phyloP scores from a whole-genome alignment of 2,888 invertebrate species.

The Beris morrisii region DNA sequence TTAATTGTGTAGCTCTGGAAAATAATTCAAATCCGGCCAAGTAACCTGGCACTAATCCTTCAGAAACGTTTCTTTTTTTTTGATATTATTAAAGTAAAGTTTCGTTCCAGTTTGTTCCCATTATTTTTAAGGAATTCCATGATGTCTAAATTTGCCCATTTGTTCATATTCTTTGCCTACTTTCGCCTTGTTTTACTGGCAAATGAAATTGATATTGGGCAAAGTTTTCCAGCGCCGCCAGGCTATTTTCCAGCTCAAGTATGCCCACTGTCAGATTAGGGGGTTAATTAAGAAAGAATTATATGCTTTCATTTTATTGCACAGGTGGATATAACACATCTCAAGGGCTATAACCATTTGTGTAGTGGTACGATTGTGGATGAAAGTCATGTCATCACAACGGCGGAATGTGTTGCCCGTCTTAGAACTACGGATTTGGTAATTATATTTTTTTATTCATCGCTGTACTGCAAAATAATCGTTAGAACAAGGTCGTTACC shows the following conservation, averaged over 20 bases:
- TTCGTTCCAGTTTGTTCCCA: too few relatives aligned
- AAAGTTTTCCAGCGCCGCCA: background rate
- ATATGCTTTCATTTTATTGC: background rate
- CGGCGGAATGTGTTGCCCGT: background rate
- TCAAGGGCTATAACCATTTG: background rate
- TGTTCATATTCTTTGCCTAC: too few relatives aligned
- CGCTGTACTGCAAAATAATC: background rate
- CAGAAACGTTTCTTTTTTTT: too few relatives aligned
- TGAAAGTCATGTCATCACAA: background rate
- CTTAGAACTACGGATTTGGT: background rate
- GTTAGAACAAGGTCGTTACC: background rate
- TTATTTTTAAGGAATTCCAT: too few relatives aligned
- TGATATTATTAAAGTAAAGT: too few relatives aligned
- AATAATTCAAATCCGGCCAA: too few relatives aligned
- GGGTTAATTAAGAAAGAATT: background rate
- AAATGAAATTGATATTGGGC: too few relatives aligned
- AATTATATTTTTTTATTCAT: background rate
- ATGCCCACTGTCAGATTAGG: background rate
- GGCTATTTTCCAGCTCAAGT: conserved; percentile 17
- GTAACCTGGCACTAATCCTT: too few relatives aligned
- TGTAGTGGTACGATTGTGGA: conserved; percentile 11
- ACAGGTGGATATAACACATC: background rate
- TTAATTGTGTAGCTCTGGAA: too few relatives aligned
- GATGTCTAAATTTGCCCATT: too few relatives aligned
- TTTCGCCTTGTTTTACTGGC: too few relatives aligned